Base-by-base conservation (phyloP, 2,113 vertebrate species). In the Pelecanus crispus region DNA sequence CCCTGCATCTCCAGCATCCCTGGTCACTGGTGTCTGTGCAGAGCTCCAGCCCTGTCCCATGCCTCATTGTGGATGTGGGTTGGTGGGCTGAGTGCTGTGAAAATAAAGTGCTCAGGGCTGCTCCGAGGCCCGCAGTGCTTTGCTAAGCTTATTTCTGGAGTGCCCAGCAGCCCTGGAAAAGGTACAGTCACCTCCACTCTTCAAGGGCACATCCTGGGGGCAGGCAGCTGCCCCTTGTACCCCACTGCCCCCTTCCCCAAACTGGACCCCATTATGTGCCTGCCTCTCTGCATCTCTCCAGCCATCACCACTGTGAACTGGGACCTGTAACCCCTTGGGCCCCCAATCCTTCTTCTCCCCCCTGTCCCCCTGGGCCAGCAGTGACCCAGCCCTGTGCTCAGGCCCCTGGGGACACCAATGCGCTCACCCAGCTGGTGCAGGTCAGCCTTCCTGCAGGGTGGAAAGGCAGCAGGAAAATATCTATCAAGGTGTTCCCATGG, bases 31-130 rank as follows among this genome's bases (percentile, higher is more conserved):
- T 58, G 31, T 65, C 21, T 21, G 16, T 52, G 74, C 40, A 65
- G 36, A 53, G 45, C 42, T 22, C 26, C 32, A 32, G 72, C 11
- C 34, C 22, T 74, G 55, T 34, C 49, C 50, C 32, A 28, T 32
- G 50, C 22, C 55, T 61, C 22, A 18, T 13, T 44, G 10, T 42
- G 58, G 40, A 12, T 45, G 16, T 36, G 38, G 10, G 20, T 28
- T 24, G 16, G 16, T 70, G 55, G 32, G 44, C 61, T 74, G 59
- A 3, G 16, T 72, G 58, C 38, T 91, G n/a, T 85, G 58, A 65
- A 38, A 97, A 95, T 96, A 95, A 97, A 97, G 49, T 85, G 28
- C 47, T 96, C 42, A 24, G 73, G 88, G 26, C 56, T 90, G 47
- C 44, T 79, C 34, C 11, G 24, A 94, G 62, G 38, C 44, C 47